phyloP scores from a whole-genome alignment of 2,888 invertebrate species.

The Dascillus cervinus region DNA sequence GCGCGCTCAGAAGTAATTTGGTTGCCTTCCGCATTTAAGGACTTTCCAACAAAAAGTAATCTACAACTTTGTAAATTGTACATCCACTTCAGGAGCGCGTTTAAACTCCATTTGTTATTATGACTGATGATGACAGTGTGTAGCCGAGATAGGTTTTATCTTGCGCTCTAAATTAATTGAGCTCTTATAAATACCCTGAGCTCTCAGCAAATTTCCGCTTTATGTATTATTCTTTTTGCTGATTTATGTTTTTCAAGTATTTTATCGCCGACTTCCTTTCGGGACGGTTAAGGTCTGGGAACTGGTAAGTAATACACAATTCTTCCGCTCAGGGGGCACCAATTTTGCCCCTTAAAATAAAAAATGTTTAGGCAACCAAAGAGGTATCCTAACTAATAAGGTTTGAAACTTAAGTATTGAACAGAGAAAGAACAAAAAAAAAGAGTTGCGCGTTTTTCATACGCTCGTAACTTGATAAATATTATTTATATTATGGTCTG shows the following conservation, averaged over 20 bases:
- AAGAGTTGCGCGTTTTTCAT: no score
- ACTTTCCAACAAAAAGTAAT: constrained; percentile 8
- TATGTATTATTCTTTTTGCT: constrained; percentile 12
- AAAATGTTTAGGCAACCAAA: no score
- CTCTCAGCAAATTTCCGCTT: constrained; percentile 13
- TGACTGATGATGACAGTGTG: constrained; percentile 13
- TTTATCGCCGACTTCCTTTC: constrained; percentile 10
- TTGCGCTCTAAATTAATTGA: constrained; percentile 17
- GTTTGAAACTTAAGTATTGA: no score
- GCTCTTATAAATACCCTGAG: constrained; percentile 12
- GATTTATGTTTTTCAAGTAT: constrained; percentile 11
- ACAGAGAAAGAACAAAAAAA: no score
- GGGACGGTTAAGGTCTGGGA: no score
- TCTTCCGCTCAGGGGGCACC: no score
- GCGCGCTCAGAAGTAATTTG: constrained; percentile 9
- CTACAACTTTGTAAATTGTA: constrained; percentile 12
- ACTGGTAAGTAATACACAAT: no score
- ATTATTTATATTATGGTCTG: no score
- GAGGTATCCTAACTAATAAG: no score
- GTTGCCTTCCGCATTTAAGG: constrained; percentile 5
- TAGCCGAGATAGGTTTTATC: constrained; percentile 16
- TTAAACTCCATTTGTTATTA: constrained; percentile 18
- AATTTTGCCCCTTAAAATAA: no score
- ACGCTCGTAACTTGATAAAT: no score
- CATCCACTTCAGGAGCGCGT: constrained; percentile 16